These are phyloP conservation scores for Liasis olivaceus DNA, from an alignment of 2,797 vertebrate genomes.

Conservation along the genomic window DNA sequence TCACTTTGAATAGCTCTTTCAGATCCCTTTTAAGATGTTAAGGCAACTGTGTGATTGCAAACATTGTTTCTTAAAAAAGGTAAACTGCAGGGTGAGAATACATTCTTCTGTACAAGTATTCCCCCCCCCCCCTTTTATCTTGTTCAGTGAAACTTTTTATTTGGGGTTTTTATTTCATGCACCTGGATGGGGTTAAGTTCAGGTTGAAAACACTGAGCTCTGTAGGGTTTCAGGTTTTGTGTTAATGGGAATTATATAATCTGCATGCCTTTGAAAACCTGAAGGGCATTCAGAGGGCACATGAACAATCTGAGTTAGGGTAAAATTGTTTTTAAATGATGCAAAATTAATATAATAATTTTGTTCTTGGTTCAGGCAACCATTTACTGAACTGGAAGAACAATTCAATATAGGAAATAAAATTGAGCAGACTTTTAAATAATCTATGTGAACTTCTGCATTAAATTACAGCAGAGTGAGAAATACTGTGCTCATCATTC, in stretches of 20 bases:
- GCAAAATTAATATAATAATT: conserved; percentile 76
- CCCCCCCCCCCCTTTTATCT: background rate
- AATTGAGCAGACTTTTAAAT: conserved; percentile 72
- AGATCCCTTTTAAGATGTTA: conserved; percentile 1
- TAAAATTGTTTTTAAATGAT: conserved; percentile 73
- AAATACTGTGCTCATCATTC: conserved; percentile 74
- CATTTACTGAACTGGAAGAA: conserved; percentile 75
- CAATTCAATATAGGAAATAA: conserved; percentile 80
- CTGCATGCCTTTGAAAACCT: conserved; percentile 51
- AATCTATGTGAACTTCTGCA: conserved; percentile 79
- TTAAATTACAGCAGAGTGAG: conserved; percentile 75
- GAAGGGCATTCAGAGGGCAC: conserved; percentile 66
- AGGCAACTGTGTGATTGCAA: background rate
- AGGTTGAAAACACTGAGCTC: conserved; percentile 46
- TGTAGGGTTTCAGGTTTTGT: conserved; percentile 58
- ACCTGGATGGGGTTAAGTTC: conserved; percentile 61
- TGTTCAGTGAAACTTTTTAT: conserved; percentile 13
- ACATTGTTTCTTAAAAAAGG: conserved; percentile 9
- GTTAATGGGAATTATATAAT: conserved; percentile 69
- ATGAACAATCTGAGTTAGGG: conserved; percentile 66
- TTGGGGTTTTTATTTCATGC: conserved; percentile 41
- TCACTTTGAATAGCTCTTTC: background rate
- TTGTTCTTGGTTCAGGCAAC: conserved; percentile 67
- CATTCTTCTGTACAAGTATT: background rate
- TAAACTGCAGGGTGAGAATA: conserved; percentile 21